These are phyloP conservation scores for Passerina amoena DNA, from an alignment of 2,113 vertebrate genomes.

Conservation along the genomic window DNA sequence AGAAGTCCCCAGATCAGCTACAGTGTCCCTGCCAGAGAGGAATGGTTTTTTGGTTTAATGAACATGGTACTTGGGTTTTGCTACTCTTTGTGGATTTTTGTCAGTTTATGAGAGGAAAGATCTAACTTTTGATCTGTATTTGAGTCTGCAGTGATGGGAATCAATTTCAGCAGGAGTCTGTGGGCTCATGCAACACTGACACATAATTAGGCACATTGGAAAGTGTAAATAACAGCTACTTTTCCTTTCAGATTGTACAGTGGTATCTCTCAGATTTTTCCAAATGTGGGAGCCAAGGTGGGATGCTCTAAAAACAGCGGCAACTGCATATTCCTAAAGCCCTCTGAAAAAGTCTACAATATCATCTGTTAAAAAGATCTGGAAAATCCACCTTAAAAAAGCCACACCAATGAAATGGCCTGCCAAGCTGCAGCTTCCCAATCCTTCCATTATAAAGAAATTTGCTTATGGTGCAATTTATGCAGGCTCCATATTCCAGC, in stretches of 20 bases:
- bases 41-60: background rate
- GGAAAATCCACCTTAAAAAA: slow-evolving; percentile 67
- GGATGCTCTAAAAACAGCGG: background rate
- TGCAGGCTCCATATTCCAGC: slow-evolving; percentile 42
- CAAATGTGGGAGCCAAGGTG: background rate
- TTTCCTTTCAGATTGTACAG: background rate
- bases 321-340: background rate
- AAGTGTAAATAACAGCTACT: background rate
- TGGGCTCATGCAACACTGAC: accelerated
- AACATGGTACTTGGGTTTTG: background rate
- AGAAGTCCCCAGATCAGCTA: background rate
- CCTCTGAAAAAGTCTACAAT: background rate
- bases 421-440: slow-evolving; percentile 58
- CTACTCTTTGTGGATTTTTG: background rate
- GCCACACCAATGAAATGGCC: background rate
- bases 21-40: background rate
- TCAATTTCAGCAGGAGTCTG: background rate
- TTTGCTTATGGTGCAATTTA: slow-evolving; percentile 47
- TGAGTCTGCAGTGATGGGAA: background rate
- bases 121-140: background rate
- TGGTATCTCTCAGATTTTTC: background rate
- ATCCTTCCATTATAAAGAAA: slow-evolving; percentile 66
- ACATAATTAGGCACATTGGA: background rate
- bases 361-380: slow-evolving; percentile 9
- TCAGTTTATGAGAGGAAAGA: background rate